These are phyloP conservation scores for Procavia capensis DNA, from an alignment of 2,113 vertebrate species.

Conservation along the genomic window DNA sequence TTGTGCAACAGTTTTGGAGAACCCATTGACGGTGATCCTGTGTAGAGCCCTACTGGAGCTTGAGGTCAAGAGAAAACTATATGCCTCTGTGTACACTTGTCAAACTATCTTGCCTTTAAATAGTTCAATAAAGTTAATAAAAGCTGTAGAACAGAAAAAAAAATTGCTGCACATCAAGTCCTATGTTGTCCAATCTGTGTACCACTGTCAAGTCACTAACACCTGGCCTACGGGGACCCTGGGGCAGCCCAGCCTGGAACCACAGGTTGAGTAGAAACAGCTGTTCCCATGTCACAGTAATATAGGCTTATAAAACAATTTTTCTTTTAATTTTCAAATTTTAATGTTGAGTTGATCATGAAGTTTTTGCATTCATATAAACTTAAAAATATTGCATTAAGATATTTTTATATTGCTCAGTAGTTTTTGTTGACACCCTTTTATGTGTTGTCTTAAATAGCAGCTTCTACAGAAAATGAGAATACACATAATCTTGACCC, in stretches of 20 bases:
- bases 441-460: background rate
- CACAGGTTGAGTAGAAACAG: too few relatives aligned
- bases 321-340: background rate
- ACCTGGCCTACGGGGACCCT: background rate
- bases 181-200: background rate
- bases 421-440: background rate
- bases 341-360: background rate
- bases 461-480: background rate
- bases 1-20: background rate
- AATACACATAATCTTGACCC: background rate
- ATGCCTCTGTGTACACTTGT: background rate
- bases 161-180: background rate
- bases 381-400: background rate
- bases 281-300: background rate
- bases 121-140: background rate
- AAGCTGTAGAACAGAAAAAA: background rate
- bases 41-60: background rate
- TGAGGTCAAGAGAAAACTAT: background rate
- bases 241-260: too few relatives aligned
- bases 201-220: background rate
- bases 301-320: background rate
- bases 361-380: background rate
- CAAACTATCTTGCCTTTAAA: background rate
- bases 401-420: background rate
- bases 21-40: background rate